These are phyloP conservation scores for Poeciliopsis turneri DNA, from an alignment of 2,797 vertebrate species.

Conservation along the genomic window DNA sequence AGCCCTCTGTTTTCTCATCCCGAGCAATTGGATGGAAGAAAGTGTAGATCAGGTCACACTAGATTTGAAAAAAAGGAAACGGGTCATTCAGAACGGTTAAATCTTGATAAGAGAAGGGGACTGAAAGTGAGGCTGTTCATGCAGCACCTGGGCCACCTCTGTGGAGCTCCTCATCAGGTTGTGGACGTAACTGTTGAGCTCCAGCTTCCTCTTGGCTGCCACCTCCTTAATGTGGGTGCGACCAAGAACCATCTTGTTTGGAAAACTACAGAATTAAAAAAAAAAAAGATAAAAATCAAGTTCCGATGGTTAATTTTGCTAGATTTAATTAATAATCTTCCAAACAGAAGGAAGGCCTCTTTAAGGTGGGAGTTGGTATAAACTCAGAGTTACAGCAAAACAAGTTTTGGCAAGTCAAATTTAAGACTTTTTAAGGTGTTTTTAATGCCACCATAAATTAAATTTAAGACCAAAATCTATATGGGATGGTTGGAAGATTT, in stretches of 20 bases:
- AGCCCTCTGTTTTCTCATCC: slow-evolving; percentile 93
- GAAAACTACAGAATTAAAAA: slow-evolving; percentile 82
- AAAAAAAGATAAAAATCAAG: not conserved
- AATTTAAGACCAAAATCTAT: too few species aligned
- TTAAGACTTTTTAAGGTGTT: too few species aligned
- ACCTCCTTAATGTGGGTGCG: slow-evolving; percentile 98
- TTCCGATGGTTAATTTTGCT: not conserved
- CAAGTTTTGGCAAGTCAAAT: too few species aligned
- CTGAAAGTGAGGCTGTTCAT: not conserved
- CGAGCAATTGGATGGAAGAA: slow-evolving; percentile 96
- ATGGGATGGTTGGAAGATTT: too few species aligned
- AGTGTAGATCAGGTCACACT: slow-evolving; percentile 99
- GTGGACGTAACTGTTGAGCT: slow-evolving; percentile 95
- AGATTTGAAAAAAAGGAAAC: slow-evolving; percentile 30
- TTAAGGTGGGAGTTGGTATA: not conserved
- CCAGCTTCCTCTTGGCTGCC: slow-evolving; percentile 94
- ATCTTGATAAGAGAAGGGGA: not conserved
- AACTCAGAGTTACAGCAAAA: not conserved
- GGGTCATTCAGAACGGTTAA: not conserved
- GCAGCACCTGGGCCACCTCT: slow-evolving; percentile 90
- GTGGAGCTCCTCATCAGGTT: slow-evolving; percentile 91
- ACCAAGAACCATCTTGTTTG: slow-evolving; percentile 95
- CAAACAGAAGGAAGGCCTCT: not conserved
- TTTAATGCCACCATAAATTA: too few species aligned
- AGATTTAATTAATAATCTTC: not conserved